Evolutionary conservation across 2,888 invertebrate genomes (phyloP), one percentile per base, ranked within the genome.

Genomic region (Callimorpha dominula): DNA sequence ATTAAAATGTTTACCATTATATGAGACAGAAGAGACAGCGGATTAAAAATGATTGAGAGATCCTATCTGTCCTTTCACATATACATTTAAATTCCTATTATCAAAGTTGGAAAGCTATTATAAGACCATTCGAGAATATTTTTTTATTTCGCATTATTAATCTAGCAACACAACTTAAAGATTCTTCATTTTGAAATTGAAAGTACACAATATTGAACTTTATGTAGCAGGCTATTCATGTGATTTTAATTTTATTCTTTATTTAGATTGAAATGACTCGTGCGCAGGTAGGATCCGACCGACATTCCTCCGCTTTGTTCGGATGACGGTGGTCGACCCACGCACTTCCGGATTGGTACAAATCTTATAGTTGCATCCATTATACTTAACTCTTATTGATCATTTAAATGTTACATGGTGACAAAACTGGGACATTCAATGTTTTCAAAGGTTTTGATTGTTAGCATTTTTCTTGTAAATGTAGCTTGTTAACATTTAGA

Each of bases 281-380:
- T 86, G 84, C 86, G 87, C 92, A 92, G 92, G 92, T 93, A 92
- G 88, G 85, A 87, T 87, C 85, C 85, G 86, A 82, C 84, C 87
- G 90, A 90, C 93, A 94, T 94, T 94, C 94, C 90, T 85, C 79
- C 76, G 89, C 90, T 93, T 94, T 94, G 94, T 94, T 90, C 88
- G 84, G 81, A 86, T 83, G 85, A 83, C 83, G 84, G 86, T 87
- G 85, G 82, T 83, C 87, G 84, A 81, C 94, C 94, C 91, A 94
- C 94, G 84, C 92, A 89, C 89, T 92, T 94, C 94, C 95, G 94
- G 94, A 89, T 88, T 86, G 86, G 85, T 87, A 89, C 87, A 88
- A 86, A 87, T 89, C 87, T 81, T 73, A 76, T 73, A 50, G 70
- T 77, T 79, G 71, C 75, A 84, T 82, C 79, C 85, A 86, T 87